These are phyloP conservation scores for Drosophila orosa DNA, from an alignment of 1,140 invertebrate species.

Conservation along the genomic window DNA sequence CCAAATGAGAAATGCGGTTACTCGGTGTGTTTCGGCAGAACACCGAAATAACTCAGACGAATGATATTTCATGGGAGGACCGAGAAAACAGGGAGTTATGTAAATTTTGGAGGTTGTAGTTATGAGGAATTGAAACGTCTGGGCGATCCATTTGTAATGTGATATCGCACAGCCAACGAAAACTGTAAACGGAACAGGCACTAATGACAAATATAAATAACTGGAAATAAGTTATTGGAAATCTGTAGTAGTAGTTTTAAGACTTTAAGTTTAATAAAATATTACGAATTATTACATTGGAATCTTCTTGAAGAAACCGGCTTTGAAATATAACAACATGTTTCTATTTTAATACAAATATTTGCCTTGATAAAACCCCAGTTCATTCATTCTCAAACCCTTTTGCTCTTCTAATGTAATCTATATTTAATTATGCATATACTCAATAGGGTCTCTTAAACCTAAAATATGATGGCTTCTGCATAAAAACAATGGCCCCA, in stretches of 20 bases:
- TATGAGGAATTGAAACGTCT: slow-evolving; percentile 43
- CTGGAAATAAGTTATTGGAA: not conserved
- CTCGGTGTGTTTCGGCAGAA: slow-evolving; percentile 22
- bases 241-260: not conserved
- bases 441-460: slow-evolving; percentile 17
- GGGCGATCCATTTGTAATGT: slow-evolving; percentile 36
- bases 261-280: no score
- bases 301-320: not conserved
- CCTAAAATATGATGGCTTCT: slow-evolving; percentile 46
- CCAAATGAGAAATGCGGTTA: slow-evolving; percentile 77
- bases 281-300: not conserved
- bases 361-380: not conserved
- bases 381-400: slow-evolving; percentile 17
- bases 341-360: slow-evolving; percentile 5
- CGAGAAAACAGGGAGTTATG: slow-evolving; percentile 48
- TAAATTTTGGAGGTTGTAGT: slow-evolving; percentile 41
- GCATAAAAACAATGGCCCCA: slow-evolving; percentile 43
- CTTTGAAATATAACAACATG: not conserved
- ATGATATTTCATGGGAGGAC: slow-evolving; percentile 53
- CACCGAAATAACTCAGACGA: slow-evolving; percentile 44
- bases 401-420: slow-evolving; percentile 9
- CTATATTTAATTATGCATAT: slow-evolving; percentile 32
- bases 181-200: slow-evolving; percentile 17
- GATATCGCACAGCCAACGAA: slow-evolving; percentile 14
- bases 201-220: slow-evolving; percentile 23